Evolutionary conservation across 2,113 vertebrate genomes (phyloP), one percentile per base, ranked within the genome.

Genomic region (Myotis yumanensis): DNA sequence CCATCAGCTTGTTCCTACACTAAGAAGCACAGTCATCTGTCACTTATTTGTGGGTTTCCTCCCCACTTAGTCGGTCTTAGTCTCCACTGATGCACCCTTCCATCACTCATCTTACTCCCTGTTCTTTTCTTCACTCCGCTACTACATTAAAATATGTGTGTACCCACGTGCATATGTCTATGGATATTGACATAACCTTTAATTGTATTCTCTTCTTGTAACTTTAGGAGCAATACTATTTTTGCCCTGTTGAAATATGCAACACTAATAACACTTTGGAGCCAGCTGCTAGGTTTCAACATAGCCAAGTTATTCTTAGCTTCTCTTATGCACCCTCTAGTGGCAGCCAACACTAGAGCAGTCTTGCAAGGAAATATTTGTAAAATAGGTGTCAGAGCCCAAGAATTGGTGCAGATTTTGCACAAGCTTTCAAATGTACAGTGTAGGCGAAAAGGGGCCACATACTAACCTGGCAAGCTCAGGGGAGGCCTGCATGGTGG

Each of bases 251-350:
- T 57, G 46, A 32, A 59, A 89, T 0, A 46, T 9, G 15, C n/a
- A 11, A 3, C 4, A 3, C 81, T n/a, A 20, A 32, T 8, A 10
- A 43, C 20, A 16, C 40, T 6, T 0, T 1, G 35, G 22, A 25
- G 66, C 46, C 0, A 0, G 48, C 72, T 7, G 11, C 66, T 9
- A 11, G 28, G 28, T 54, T 22, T 35, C n/a, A n/a, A 10, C 35
- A 59, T 2, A 23, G 7, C 40, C 22, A 1, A 0, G 4, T n/a
- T 22, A 54, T 1, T 54, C 92, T 18, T 18, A 43, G 82, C 46
- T 6, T 46, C 66, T 40, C 96, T 37, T 62, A 0, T 15, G 0
- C 77, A 1, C 96, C 95, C 90, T 28, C 97, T 96, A 35, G 96
- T 86, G 96, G 92, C 28, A 1, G 23, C 52, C 32, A 4, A 68